Base-by-base conservation (phyloP, 2,888 invertebrate species). In the Nemapogon koenigi region DNA sequence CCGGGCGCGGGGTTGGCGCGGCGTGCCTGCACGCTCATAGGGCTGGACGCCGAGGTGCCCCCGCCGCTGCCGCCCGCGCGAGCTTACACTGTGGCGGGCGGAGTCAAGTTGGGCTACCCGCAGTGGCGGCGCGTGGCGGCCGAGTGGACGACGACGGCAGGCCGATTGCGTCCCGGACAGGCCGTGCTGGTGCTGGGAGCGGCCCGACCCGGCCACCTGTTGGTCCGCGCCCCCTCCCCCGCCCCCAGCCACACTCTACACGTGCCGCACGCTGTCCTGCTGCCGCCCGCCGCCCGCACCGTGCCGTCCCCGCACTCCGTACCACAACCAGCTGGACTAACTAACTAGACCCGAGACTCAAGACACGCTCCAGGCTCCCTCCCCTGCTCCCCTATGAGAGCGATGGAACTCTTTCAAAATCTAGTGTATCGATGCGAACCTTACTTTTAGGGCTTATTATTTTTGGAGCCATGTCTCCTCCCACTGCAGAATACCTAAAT, bases 61-160 rank as follows among this genome's bases (percentile, higher is more conserved):
- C 96, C 96, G 22, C 94, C 95, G 18, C 87, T 96, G 46, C 96
- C 96, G 33, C 91, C 93, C 19, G 89, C 92, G 53, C 84, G 96
- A 50, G 87, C 91, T 2, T 96, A 97, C 73, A 94, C 94, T 4
- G 91, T 96, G 41, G 83, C 89, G 17, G 93, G 93, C 51, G 93
- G 94, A 64, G 90, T 91, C 41, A 94, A 94, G 76, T 80, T 94
- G 48, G 90, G 91, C 51, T 96, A 95, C 79, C 96, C 96, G 45
- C 96, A 96, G 76, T 90, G 88, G 49, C 85, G 96, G 58, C 82
- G 91, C 41, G 93, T 96, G 90, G 91, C 91, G 71, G 89, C 90
- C 83, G 89, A 89, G 50, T 96, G 90, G 79, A 88, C 89, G 49
- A 73, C 62, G 44, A 66, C 62, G 37, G 57, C 50, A 43, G 55